These are phyloP conservation scores for Leptodactylus fuscus DNA, from an alignment of 2,113 vertebrate species.

Conservation along the genomic window DNA sequence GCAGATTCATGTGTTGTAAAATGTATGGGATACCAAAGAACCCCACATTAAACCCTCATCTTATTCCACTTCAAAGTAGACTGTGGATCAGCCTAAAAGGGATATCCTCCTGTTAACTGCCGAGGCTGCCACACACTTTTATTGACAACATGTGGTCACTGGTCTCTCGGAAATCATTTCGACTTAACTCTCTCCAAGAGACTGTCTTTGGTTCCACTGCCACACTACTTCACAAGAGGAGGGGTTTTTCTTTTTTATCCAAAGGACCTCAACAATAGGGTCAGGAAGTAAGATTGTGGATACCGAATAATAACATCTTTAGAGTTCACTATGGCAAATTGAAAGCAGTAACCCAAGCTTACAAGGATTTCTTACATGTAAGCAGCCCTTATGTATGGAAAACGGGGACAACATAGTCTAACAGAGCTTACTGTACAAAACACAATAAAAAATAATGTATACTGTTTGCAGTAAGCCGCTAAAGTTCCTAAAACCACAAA, in stretches of 20 bases:
- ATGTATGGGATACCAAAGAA: constrained; percentile 51
- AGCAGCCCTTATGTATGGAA: no score
- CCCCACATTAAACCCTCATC: constrained; percentile 55
- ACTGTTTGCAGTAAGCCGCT: no score
- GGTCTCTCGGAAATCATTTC: constrained; percentile 26
- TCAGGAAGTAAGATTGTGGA: neutral
- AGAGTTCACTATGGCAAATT: neutral
- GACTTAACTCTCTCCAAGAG: constrained; percentile 40
- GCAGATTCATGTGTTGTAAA: constrained; percentile 44
- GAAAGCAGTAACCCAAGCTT: neutral
- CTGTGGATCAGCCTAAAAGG: constrained; percentile 52
- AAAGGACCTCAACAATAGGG: neutral
- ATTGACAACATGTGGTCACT: constrained; percentile 57
- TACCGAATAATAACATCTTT: neutral
- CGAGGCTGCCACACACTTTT: constrained; percentile 44
- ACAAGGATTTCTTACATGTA: no score
- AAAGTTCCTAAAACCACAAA: no score
- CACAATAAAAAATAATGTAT: no score
- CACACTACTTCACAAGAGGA: constrained; percentile 9
- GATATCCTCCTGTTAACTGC: constrained; percentile 57
- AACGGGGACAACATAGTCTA: no score
- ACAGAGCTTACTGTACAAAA: no score
- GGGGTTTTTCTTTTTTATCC: constrained; percentile 7
- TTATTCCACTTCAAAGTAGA: constrained; percentile 57
- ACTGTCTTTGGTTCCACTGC: constrained; percentile 1